phyloP scores from a whole-genome alignment of 2,113 vertebrate species.

The Dryoscopus gambensis region DNA sequence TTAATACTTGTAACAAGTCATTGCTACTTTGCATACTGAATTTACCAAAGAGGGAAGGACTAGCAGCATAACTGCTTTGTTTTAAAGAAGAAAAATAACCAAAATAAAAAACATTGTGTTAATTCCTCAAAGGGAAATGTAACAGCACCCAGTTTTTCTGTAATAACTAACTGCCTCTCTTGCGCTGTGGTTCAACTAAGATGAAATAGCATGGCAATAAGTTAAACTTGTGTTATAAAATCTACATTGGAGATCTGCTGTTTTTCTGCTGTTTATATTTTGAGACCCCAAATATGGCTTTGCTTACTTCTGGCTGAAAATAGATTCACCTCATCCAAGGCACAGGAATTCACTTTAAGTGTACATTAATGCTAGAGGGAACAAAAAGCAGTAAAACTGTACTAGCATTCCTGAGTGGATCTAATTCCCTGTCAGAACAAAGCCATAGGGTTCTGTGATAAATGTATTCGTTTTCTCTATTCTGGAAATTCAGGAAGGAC shows the following conservation, averaged over 20 bases:
- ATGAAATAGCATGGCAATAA: background rate
- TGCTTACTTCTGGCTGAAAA: background rate
- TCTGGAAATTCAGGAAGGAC: background rate
- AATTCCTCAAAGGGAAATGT: background rate
- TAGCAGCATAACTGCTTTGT: background rate
- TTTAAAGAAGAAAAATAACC: background rate
- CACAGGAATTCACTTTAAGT: background rate
- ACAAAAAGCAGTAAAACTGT: background rate
- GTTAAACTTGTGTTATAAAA: background rate
- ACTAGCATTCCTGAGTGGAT: background rate
- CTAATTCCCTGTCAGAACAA: background rate
- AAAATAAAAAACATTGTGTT: background rate
- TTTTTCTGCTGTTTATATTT: background rate
- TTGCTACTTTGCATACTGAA: background rate
- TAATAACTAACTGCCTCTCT: background rate
- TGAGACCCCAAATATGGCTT: background rate
- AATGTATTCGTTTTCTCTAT: background rate
- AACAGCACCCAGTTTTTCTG: background rate
- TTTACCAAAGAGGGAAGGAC: background rate
- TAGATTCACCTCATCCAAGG: background rate
- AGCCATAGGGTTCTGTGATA: background rate
- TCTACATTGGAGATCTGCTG: background rate
- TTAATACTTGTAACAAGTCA: background rate
- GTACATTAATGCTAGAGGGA: background rate
- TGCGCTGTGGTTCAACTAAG: background rate